Base-by-base conservation (phyloP, 2,888 invertebrate species). In the Oegoconia quadripuncta region DNA sequence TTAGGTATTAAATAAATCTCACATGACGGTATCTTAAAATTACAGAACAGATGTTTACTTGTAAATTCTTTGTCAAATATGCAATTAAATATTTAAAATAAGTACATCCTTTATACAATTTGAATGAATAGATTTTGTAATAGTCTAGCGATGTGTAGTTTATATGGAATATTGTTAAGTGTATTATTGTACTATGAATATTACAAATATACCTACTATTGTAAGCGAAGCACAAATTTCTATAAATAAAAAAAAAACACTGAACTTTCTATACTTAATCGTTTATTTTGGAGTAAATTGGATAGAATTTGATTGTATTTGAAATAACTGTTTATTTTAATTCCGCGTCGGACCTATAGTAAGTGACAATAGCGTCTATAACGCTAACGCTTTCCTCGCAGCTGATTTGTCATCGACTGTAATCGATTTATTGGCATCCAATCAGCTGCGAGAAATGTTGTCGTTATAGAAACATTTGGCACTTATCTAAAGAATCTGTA, bases 211-310 rank as follows among this genome's bases (percentile, higher is more conserved):
- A 34, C 15, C 44, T 37, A 43, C 41, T 43, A 39, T 14, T 37
- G 33, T 41, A 40, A 57, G 41, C 54, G 59, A 68, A 64, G 83
- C 83, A 84, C 83, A 83, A 82, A 82, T 65, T 72, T 70, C 67
- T 65, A n/a, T n/a, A n/a, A n/a, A n/a, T n/a, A 61, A 52, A 63
- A 62, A 51, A 64, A 34, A 9, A 28, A 31, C 34, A 38, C 67
- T 64, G 64, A 57, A 22, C 67, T 74, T 75, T 68, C 68, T 73
- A 66, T 68, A 56, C 64, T 66, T 64, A 46, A 71, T 73, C 68
- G 64, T 73, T 63, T 57, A 68, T 70, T 69, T 72, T 73, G n/a
- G n/a, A n/a, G n/a, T n/a, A n/a, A n/a, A n/a, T n/a, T n/a, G n/a
- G n/a, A n/a, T n/a, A n/a, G n/a, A n/a, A n/a, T n/a, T n/a, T n/a